Evolutionary conservation across 2,888 invertebrate genomes (phyloP).

Genomic region (Tenthredo amoena): DNA sequence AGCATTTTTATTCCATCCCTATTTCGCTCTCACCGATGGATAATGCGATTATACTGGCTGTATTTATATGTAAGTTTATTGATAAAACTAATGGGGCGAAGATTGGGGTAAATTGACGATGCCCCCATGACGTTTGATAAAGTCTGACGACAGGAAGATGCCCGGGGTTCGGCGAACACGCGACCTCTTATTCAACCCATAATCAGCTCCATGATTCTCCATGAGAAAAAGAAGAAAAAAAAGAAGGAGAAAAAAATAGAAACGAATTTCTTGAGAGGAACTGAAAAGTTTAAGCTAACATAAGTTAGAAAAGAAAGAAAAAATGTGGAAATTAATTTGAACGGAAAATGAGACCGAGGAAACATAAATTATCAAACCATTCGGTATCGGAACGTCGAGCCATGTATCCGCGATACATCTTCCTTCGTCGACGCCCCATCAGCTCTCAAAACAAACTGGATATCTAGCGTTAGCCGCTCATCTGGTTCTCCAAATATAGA

Average conservation of each 20-base stretch:
- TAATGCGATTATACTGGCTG: background rate
- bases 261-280: background rate
- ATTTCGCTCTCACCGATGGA: background rate
- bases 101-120: constrained; percentile 52
- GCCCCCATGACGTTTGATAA: constrained; percentile 54
- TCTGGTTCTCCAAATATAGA: constrained; percentile 69
- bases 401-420: constrained; percentile 41
- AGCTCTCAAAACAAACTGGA: constrained; percentile 52
- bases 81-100: constrained; percentile 50
- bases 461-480: constrained; percentile 37
- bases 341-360: background rate
- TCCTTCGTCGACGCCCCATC: constrained; percentile 48
- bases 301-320: background rate
- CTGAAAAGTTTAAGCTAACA: background rate
- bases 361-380: constrained; percentile 11
- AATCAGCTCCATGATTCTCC: constrained; percentile 6
- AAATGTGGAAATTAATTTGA: background rate
- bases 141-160: constrained; percentile 10
- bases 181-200: constrained; percentile 20
- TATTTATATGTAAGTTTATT: constrained; percentile 40
- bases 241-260: background rate
- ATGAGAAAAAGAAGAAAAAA: background rate
- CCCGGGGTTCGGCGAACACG: constrained; percentile 21
- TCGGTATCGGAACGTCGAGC: constrained; percentile 10
- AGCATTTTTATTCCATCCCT: constrained; percentile 19